Evolutionary conservation across 2,797 vertebrate species (phyloP).

Genomic region (Betta splendens): DNA sequence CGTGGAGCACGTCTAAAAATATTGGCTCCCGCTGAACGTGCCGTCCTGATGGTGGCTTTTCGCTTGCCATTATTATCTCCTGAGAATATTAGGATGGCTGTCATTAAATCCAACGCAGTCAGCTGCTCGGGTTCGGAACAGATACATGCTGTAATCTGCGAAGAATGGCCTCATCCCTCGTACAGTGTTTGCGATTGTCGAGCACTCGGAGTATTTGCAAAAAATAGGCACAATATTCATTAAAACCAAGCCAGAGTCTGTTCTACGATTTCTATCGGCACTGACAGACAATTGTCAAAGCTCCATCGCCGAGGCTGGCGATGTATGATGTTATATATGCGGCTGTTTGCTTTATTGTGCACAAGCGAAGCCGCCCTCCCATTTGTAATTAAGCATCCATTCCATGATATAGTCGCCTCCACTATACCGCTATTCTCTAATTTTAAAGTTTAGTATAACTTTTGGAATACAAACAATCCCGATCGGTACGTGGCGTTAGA

Average conservation of each 20-base stretch:
- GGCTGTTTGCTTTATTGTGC: neutral
- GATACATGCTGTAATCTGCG: slow-evolving; percentile 57
- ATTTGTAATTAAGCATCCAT: slow-evolving; percentile 16
- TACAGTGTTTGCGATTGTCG: slow-evolving; percentile 40
- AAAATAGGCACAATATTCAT: slow-evolving; percentile 33
- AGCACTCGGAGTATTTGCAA: slow-evolving; percentile 14
- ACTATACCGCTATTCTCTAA: slow-evolving; percentile 15
- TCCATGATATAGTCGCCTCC: slow-evolving; percentile 16
- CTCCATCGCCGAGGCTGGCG: slow-evolving; percentile 9
- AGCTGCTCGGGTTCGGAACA: slow-evolving; percentile 50
- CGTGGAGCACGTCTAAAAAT: slow-evolving; percentile 39
- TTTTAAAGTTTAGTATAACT: slow-evolving; percentile 54
- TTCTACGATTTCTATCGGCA: slow-evolving; percentile 21
- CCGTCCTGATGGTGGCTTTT: slow-evolving; percentile 44
- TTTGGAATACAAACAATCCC: slow-evolving; percentile 62
- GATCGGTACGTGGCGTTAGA: slow-evolving; percentile 66
- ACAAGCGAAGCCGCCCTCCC: slow-evolving; percentile 1
- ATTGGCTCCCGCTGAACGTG: slow-evolving; percentile 34
- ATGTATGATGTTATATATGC: neutral
- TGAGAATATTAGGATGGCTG: slow-evolving; percentile 55
- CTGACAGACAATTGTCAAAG: slow-evolving; percentile 24
- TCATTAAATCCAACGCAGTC: slow-evolving; percentile 62
- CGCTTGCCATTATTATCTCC: slow-evolving; percentile 46
- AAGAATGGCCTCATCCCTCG: slow-evolving; percentile 46
- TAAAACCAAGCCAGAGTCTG: slow-evolving; percentile 31